Evolutionary conservation across 1,140 invertebrate genomes (phyloP), one percentile per base, ranked within the genome.

Genomic region (Pogonus chalceus): DNA sequence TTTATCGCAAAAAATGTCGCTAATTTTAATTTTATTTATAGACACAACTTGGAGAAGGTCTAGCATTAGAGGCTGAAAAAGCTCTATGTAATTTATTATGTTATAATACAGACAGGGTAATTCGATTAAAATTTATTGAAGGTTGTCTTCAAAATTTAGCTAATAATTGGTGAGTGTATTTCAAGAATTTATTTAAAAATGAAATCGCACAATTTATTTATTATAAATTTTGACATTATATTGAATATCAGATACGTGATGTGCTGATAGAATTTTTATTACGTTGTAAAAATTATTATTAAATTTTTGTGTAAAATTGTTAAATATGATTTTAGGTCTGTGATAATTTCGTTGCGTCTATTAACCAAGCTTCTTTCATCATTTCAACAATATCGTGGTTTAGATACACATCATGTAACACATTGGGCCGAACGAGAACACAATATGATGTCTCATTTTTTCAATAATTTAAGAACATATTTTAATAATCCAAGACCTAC

Each of bases 51-150:
- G 86, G 89, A 0, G 91, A 95, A 72, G 90, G 90, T 7, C 69
- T 96, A 23, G 90, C 89, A 0, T 62, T 87, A 2, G 92, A 96
- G 73, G 91, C 91, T 7, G 92, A 96, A 67, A 95, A 95, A 65
- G 89, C 88, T 1, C 69, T 96, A 0, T 90, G 87, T 60, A 90
- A 89, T 61, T 71, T 96, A 1, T 75, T 96, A 1, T 95, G 91
- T 65, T 94, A 88, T 61, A 92, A 88, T 64, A 88, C 88, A 26
- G 89, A 93, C 63, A 83, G 88, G 57, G 75, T 85, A 46, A 91
- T 96, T 50, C 77, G 89, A 24, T 91, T 92, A 66, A 94, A 94
- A 73, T 96, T 96, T 62, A 95, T 96, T 62, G 91, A 95, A 72
- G 92, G 90, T 0, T 96, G 92, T 65, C 73, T 96, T 23, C 84